These are phyloP conservation scores for Siphlonurus alternatus DNA, from an alignment of 2,888 invertebrate species.

Conservation along the genomic window DNA sequence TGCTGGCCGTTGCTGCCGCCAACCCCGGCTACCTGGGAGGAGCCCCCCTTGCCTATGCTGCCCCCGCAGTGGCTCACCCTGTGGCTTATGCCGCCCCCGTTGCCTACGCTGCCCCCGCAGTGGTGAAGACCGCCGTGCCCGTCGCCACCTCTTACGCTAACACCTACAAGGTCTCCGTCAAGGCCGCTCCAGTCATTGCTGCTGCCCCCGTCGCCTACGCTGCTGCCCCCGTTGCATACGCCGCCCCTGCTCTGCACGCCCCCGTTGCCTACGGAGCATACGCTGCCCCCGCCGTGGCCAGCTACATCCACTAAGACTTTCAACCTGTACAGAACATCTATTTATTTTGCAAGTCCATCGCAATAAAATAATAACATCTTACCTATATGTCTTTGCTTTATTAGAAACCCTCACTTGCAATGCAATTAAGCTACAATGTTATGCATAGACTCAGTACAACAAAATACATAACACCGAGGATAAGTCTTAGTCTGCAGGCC, in stretches of 20 bases:
- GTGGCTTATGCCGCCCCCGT: neutral
- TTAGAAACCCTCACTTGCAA: too few species aligned
- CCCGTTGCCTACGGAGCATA: slow-evolving; percentile 19
- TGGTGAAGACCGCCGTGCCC: neutral
- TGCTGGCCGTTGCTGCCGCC: neutral
- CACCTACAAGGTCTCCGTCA: slow-evolving; percentile 3
- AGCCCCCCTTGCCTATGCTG: neutral
- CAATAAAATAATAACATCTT: too few species aligned
- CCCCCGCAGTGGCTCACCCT: neutral
- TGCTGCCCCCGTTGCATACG: slow-evolving; percentile 4
- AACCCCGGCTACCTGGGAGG: neutral
- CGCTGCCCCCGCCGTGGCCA: slow-evolving; percentile 14
- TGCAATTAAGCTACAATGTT: too few species aligned
- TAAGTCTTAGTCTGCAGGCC: too few species aligned
- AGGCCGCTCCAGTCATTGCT: neutral
- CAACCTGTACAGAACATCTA: neutral
- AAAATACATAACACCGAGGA: too few species aligned
- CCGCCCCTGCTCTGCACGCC: slow-evolving; percentile 27
- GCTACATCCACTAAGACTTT: neutral
- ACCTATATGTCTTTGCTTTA: too few species aligned
- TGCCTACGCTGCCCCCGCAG: neutral
- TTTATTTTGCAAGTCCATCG: too few species aligned
- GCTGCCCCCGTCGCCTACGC: slow-evolving; percentile 4
- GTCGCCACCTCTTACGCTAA: neutral
- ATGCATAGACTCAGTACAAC: too few species aligned